Evolutionary conservation across 2,888 invertebrate species (phyloP).

Genomic region (Mylabris sibirica): DNA sequence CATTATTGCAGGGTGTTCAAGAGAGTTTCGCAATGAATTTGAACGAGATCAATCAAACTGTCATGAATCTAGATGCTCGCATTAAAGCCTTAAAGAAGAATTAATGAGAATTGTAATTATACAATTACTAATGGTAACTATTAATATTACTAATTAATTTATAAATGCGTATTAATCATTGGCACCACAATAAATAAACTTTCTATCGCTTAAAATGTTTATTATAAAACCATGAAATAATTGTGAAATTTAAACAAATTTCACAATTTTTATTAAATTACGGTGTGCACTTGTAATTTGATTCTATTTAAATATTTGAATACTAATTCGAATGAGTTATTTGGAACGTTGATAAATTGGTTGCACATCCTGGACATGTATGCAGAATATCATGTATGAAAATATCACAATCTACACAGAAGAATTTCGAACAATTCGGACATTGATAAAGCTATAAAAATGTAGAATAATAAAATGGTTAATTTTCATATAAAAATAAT

Average conservation of each 20-base stretch:
- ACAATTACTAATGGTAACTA: slow-evolving; percentile 3
- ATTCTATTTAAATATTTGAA: not conserved
- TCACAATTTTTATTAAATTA: no score
- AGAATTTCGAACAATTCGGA: slow-evolving; percentile 77
- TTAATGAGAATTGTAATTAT: slow-evolving; percentile 43
- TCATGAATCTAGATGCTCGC: slow-evolving; percentile 76
- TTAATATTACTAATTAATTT: slow-evolving; percentile 10
- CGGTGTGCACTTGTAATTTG: no score
- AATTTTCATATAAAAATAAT: not conserved
- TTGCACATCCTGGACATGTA: slow-evolving; percentile 96
- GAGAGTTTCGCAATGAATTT: slow-evolving; percentile 82
- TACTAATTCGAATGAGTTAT: slow-evolving; percentile 42
- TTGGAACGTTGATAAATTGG: slow-evolving; percentile 66
- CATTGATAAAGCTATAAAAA: slow-evolving; percentile 80
- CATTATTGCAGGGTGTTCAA: slow-evolving; percentile 78
- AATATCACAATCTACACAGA: slow-evolving; percentile 95
- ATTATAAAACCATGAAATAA: slow-evolving; percentile 17
- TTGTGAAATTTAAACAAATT: no score
- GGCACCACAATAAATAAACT: not conserved
- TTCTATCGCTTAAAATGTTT: slow-evolving; percentile 14
- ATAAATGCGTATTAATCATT: slow-evolving; percentile 13
- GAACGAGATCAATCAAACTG: slow-evolving; percentile 78
- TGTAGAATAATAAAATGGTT: slow-evolving; percentile 33
- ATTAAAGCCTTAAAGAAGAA: slow-evolving; percentile 69
- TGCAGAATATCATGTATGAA: slow-evolving; percentile 94